These are phyloP conservation scores for Erpetoichthys calabaricus DNA, from an alignment of 2,797 vertebrate species.

Conservation along the genomic window DNA sequence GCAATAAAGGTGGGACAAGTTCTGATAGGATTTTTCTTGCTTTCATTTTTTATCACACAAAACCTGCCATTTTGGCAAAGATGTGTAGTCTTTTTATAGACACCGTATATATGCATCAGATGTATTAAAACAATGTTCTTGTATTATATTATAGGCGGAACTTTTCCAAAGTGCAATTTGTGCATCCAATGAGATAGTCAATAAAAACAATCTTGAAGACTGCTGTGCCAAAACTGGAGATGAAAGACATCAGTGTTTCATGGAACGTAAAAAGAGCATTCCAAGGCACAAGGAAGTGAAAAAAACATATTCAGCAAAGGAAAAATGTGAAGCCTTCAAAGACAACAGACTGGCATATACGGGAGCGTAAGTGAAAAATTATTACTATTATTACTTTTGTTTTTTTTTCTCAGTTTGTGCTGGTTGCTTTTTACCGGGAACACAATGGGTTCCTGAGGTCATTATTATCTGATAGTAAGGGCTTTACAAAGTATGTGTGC, in stretches of 20 bases:
- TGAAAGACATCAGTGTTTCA: slow-evolving; percentile 5
- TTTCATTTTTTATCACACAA: too few species aligned
- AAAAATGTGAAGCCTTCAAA: neutral
- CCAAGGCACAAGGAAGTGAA: neutral
- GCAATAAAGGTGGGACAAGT: too few species aligned
- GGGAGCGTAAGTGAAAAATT: neutral
- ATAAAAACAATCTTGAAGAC: slow-evolving; percentile 6
- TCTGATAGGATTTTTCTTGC: too few species aligned
- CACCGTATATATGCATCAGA: too few species aligned
- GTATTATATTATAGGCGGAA: neutral
- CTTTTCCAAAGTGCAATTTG: slow-evolving; percentile 9
- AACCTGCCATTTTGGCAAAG: too few species aligned
- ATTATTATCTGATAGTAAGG: too few species aligned
- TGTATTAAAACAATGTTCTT: too few species aligned
- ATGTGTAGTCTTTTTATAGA: too few species aligned
- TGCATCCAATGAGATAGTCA: neutral
- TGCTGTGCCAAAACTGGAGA: slow-evolving; percentile 9
- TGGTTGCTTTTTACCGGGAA: too few species aligned
- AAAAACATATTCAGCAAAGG: neutral
- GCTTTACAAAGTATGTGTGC: too few species aligned
- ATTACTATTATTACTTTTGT: neutral
- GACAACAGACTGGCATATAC: neutral
- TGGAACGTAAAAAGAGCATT: neutral
- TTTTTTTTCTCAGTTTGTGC: too few species aligned
- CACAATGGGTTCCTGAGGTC: too few species aligned